Evolutionary conservation across 2,888 invertebrate species (phyloP).

Genomic region (Mythimna impura): DNA sequence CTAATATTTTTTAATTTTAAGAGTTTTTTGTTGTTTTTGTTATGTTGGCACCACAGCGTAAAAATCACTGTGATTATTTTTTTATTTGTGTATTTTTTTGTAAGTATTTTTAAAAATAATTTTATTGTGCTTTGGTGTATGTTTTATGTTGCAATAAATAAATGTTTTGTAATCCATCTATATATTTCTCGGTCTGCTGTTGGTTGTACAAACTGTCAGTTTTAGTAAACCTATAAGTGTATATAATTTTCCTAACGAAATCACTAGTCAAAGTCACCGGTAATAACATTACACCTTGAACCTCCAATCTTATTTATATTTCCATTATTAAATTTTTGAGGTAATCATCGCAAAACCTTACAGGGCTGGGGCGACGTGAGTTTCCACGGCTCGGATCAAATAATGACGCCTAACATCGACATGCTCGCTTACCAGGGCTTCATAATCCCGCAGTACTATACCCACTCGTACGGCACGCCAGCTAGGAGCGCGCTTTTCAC

Average conservation of each 20-base stretch:
- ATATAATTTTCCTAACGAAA: background rate
- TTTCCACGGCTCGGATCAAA: conserved; percentile 95
- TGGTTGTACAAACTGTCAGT: too few species aligned
- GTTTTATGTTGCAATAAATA: too few species aligned
- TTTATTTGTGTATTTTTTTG: too few species aligned
- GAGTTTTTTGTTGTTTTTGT: too few species aligned
- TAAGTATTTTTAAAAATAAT: too few species aligned
- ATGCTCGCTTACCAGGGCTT: conserved; percentile 95
- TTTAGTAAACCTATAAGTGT: background rate
- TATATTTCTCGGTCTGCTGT: too few species aligned
- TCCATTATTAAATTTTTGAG: conserved; percentile 10
- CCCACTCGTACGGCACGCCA: conserved; percentile 94
- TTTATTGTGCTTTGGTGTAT: too few species aligned
- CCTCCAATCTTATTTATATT: conserved; percentile 14
- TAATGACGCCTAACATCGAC: conserved; percentile 96
- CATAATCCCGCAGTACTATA: conserved; percentile 95
- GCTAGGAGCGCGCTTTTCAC: conserved; percentile 94
- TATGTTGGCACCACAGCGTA: too few species aligned
- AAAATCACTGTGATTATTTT: too few species aligned
- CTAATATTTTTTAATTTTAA: too few species aligned
- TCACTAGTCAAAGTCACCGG: background rate
- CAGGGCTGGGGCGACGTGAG: conserved; percentile 97
- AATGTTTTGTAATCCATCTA: too few species aligned
- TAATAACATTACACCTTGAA: conserved; percentile 6
- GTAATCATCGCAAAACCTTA: conserved; percentile 50